Evolutionary conservation across 2,888 invertebrate species (phyloP).

Genomic region (Trissoscelio sp.): DNA sequence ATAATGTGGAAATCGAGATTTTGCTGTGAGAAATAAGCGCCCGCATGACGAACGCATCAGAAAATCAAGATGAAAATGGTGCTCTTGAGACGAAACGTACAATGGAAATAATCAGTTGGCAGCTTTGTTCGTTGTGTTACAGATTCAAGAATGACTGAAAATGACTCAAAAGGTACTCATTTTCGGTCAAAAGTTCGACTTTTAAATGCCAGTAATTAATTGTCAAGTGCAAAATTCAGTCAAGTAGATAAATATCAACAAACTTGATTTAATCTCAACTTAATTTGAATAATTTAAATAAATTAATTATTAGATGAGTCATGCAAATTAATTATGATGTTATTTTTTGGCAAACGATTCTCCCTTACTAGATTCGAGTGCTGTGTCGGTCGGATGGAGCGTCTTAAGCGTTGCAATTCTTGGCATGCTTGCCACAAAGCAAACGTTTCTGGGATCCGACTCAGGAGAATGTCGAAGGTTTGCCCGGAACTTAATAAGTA

Average conservation of each 20-base stretch:
- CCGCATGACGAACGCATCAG: constrained; percentile 21
- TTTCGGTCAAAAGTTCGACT: too few species aligned
- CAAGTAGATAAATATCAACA: too few species aligned
- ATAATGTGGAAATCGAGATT: constrained; percentile 12
- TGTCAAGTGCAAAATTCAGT: too few species aligned
- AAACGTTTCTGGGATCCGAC: constrained; percentile 81
- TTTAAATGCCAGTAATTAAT: too few species aligned
- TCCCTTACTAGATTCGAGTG: constrained; percentile 36
- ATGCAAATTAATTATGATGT: constrained; percentile 41
- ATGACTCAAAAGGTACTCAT: background rate
- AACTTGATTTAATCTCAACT: too few species aligned
- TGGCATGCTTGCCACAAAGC: constrained; percentile 82
- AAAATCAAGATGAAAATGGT: constrained; percentile 9
- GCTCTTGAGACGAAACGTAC: constrained; percentile 29
- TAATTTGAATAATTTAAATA: constrained; percentile 55
- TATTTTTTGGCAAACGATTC: constrained; percentile 40
- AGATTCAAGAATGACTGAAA: background rate
- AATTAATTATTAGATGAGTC: constrained; percentile 17
- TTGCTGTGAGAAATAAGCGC: background rate
- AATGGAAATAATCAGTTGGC: constrained; percentile 43
- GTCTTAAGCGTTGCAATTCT: constrained; percentile 76
- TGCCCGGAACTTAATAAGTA: constrained; percentile 83
- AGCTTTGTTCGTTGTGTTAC: constrained; percentile 5
- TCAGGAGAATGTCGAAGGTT: constrained; percentile 80
- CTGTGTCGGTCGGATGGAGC: constrained; percentile 42